phyloP scores from a whole-genome alignment of 2,797 vertebrate genomes.

The Anguilla pacifica region DNA sequence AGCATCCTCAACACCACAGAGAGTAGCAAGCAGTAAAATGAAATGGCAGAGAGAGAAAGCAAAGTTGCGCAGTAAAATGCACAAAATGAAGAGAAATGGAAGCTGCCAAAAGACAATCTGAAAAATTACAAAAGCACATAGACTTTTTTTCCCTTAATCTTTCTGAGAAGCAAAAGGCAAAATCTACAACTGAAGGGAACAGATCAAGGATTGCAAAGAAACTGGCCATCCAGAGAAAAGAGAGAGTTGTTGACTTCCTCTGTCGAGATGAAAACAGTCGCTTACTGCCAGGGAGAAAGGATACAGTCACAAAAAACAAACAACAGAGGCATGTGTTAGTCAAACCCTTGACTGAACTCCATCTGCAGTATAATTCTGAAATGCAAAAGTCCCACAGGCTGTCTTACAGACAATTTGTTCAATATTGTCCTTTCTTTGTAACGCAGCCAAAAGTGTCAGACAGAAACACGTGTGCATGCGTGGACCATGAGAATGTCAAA shows the following conservation, averaged over 20 bases:
- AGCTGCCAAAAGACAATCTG: conserved; percentile 14
- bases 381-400: not conserved
- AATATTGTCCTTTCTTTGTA: not conserved
- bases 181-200: conserved; percentile 25
- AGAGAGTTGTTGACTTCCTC: conserved; percentile 24
- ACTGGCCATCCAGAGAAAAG: conserved; percentile 13
- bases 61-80: conserved; percentile 9
- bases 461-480: conserved; percentile 29
- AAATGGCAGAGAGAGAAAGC: conserved; percentile 29
- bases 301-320: conserved; percentile 16
- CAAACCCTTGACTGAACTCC: not conserved
- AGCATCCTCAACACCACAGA: conserved; percentile 31
- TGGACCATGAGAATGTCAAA: conserved; percentile 39
- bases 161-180: not conserved
- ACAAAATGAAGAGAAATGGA: conserved; percentile 28
- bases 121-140: conserved; percentile 22
- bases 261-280: conserved; percentile 12
- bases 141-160: no score
- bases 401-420: not conserved
- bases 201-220: conserved; percentile 8
- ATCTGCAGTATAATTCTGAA: not conserved
- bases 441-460: not conserved
- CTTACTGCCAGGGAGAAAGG: conserved; percentile 12
- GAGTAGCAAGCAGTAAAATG: conserved; percentile 22
- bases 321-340: not conserved